Percentiles rank a stretch among this genome's conserved stretches.
phyloP scores from a whole-genome alignment of 2,797 vertebrate genomes.

The Salmo trutta region DNA sequence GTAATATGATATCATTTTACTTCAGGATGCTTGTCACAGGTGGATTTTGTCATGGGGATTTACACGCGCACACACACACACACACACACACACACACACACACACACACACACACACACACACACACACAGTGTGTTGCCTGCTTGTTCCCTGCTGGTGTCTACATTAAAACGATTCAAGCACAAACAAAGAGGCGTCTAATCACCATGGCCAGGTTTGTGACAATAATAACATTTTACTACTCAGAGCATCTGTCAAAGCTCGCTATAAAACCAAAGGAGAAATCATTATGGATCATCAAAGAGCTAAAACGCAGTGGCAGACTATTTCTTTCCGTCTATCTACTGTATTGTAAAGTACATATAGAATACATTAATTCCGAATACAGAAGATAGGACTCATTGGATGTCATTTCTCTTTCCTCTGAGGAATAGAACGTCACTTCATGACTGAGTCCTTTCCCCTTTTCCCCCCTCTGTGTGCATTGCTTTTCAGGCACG shows the following conservation, averaged over 20 bases:
- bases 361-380: conserved; percentile 11
- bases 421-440: conserved; percentile 5
- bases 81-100: no score
- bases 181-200: conserved; percentile 29
- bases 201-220: conserved; percentile 42
- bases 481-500: conserved; percentile 82
- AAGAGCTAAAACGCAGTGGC: conserved; percentile 41
- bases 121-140: not conserved
- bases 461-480: not conserved
- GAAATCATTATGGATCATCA: conserved; percentile 61
- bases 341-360: not conserved
- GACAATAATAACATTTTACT: conserved; percentile 53
- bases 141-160: not conserved
- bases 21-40: not conserved
- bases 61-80: not conserved
- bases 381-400: not conserved
- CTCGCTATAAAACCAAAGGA: conserved; percentile 50
- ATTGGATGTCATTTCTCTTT: conserved; percentile 36
- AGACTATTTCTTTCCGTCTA: not conserved
- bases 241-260: conserved; percentile 58
- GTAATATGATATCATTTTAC: not conserved
- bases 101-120: not conserved
- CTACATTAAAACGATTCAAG: not conserved
- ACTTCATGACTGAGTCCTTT: conserved; percentile 53
- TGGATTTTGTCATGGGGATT: not conserved